phyloP scores from a whole-genome alignment of 2,113 vertebrate genomes.

The Apus apus region DNA sequence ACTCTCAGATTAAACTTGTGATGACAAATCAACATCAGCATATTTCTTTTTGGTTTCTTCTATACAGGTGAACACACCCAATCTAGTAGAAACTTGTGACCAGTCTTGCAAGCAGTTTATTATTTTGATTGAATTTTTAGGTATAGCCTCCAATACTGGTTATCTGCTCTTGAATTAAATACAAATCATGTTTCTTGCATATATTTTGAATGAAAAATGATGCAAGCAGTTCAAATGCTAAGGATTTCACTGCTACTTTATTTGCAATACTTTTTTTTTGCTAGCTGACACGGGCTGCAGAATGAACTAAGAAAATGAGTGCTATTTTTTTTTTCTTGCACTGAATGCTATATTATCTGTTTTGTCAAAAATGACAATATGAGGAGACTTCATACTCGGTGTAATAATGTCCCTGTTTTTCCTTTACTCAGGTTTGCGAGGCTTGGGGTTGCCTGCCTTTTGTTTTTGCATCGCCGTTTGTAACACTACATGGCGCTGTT shows the following conservation, averaged over 20 bases:
- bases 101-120: background rate
- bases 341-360: accelerated
- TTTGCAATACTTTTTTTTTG: background rate
- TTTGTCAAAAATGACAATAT: background rate
- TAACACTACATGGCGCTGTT: conserved; percentile 13
- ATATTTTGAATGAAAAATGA: background rate
- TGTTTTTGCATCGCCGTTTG: background rate
- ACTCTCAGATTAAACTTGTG: background rate
- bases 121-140: background rate
- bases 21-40: background rate
- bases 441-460: no score
- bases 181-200: background rate
- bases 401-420: accelerated
- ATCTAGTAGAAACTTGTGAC: background rate
- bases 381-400: accelerated
- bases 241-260: background rate
- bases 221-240: background rate
- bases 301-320: background rate
- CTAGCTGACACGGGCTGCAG: background rate
- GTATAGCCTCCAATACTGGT: background rate
- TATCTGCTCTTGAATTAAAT: background rate
- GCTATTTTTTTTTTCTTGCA: background rate
- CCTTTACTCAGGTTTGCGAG: accelerated
- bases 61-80: background rate
- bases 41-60: background rate